Conservation (phyloP, 2,113 vertebrate genomes). For the Nycticryphes semicollaris region DNA sequence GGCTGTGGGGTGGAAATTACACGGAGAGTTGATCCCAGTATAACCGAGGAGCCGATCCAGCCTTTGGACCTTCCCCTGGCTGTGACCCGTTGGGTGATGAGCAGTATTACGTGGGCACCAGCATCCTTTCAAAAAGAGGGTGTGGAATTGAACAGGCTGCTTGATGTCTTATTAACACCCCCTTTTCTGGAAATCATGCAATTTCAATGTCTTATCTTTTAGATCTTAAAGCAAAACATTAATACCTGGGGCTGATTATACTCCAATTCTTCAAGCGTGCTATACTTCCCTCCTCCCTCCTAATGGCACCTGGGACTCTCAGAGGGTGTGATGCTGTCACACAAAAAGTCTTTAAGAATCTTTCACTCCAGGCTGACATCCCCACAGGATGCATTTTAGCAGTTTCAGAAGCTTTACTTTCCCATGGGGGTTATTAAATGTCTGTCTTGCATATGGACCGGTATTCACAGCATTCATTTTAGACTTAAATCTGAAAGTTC, state of each 20-base stretch:
- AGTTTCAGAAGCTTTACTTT: slow-evolving; percentile 49
- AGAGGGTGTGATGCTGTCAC: slow-evolving; percentile 64
- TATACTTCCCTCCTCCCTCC: slow-evolving; percentile 4
- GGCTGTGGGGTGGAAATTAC: background rate
- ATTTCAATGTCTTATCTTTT: slow-evolving; percentile 3
- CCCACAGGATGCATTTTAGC: slow-evolving; percentile 49
- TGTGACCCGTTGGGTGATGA: accelerated
- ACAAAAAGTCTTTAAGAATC: slow-evolving; percentile 62
- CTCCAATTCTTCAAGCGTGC: slow-evolving; percentile 32
- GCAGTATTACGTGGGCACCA: background rate
- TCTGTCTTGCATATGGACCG: slow-evolving; percentile 14
- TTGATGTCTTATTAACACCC: background rate
- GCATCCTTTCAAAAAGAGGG: background rate
- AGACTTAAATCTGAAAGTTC: slow-evolving; percentile 57
- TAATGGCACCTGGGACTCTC: slow-evolving; percentile 56
- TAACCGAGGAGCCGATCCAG: background rate
- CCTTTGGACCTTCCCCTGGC: background rate
- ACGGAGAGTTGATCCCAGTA: background rate
- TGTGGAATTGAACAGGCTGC: background rate
- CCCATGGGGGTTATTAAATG: slow-evolving; percentile 45
- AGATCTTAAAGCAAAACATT: slow-evolving; percentile 59
- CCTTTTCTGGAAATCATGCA: background rate
- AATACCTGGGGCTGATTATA: slow-evolving; percentile 63
- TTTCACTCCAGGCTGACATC: slow-evolving; percentile 47
- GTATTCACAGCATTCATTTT: slow-evolving; percentile 36